A percentile compares a stretch with the other conserved stretches of the same genome.
Conservation (phyloP, 2,888 invertebrate genomes). For the Mesochorus sp. region DNA sequence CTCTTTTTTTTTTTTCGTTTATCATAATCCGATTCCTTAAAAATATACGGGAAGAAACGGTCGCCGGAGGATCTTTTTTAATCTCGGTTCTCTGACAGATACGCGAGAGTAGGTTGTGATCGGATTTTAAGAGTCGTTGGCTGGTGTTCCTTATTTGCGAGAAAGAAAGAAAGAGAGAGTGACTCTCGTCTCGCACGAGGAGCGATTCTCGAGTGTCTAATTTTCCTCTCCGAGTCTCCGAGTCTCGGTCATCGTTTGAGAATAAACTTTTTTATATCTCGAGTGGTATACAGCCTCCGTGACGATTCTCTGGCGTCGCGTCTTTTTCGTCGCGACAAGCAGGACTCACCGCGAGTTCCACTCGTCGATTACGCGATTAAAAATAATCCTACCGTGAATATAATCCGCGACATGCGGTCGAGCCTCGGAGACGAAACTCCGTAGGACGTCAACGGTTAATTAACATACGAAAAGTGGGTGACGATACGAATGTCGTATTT, state of each 20-base stretch:
- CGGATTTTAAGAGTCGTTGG: slow-evolving; percentile 41
- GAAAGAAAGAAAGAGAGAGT: too few relatives aligned
- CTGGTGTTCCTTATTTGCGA: background rate
- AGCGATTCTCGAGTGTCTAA: slow-evolving; percentile 28
- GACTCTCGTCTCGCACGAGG: slow-evolving; percentile 38
- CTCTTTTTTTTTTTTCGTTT: too few relatives aligned
- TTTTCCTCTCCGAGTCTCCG: slow-evolving; percentile 18
- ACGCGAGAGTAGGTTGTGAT: slow-evolving; percentile 32
- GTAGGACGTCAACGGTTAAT: slow-evolving; percentile 26
- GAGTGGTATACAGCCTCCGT: slow-evolving; percentile 26
- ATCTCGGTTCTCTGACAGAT: slow-evolving; percentile 24
- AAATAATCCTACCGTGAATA: slow-evolving; percentile 41
- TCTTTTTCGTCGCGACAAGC: slow-evolving; percentile 14
- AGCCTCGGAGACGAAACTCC: background rate
- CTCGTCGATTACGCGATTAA: slow-evolving; percentile 58
- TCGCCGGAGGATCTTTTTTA: background rate
- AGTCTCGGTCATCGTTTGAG: slow-evolving; percentile 31
- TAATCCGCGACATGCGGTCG: slow-evolving; percentile 29
- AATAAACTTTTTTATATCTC: slow-evolving; percentile 59
- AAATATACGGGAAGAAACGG: background rate
- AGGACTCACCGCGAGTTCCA: slow-evolving; percentile 25
- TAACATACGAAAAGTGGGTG: slow-evolving; percentile 46
- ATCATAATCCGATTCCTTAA: background rate
- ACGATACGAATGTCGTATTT: slow-evolving; percentile 5
- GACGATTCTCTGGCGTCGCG: background rate